Percentiles rank a stretch among this genome's conserved stretches.
Conservation (phyloP, 92 coral and sea anemone genomes). For the Zoanthus sociatus region DNA sequence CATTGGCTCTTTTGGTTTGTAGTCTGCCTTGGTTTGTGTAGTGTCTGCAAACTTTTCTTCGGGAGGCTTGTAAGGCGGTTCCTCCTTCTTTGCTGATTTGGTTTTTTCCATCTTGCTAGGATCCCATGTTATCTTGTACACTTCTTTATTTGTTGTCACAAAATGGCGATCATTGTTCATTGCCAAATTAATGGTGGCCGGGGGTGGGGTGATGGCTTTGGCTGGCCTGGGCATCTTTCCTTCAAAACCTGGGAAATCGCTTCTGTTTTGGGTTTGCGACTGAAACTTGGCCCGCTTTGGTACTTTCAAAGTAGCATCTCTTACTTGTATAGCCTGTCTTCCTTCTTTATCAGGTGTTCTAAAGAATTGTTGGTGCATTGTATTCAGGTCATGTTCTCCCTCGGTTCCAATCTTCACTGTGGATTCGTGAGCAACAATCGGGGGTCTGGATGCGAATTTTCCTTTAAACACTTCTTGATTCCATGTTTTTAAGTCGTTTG, state of each 20-base stretch:
- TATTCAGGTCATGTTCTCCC: constrained; percentile 82
- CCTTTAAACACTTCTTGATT: constrained; percentile 96
- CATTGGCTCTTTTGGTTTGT: constrained; percentile 76
- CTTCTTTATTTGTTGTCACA: constrained; percentile 84
- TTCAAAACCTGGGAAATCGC: constrained; percentile 93
- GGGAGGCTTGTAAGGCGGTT: constrained; percentile 66
- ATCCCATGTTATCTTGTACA: constrained; percentile 91
- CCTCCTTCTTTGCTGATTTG: constrained; percentile 74
- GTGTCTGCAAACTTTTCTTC: constrained; percentile 78
- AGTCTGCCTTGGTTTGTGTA: constrained; percentile 92
- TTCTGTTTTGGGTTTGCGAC: constrained; percentile 88
- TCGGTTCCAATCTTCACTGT: constrained; percentile 85
- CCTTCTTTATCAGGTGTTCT: constrained; percentile 77
- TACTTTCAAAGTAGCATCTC: constrained; percentile 70
- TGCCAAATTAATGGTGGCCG: constrained; percentile 88
- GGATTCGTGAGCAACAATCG: constrained; percentile 70
- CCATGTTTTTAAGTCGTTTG: constrained; percentile 76
- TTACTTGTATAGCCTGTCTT: constrained; percentile 64
- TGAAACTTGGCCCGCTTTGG: constrained; percentile 87
- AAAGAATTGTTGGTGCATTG: constrained; percentile 82
- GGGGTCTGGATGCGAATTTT: constrained; percentile 85
- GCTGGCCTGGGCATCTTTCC: constrained; percentile 90
- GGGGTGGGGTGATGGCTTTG: constrained; percentile 89
- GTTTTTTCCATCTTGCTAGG: constrained; percentile 85
- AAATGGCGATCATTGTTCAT: constrained; percentile 85